Evolutionary conservation across 2,113 vertebrate genomes (phyloP), one percentile per base, ranked within the genome.

Genomic region (Bagarius yarrelli): DNA sequence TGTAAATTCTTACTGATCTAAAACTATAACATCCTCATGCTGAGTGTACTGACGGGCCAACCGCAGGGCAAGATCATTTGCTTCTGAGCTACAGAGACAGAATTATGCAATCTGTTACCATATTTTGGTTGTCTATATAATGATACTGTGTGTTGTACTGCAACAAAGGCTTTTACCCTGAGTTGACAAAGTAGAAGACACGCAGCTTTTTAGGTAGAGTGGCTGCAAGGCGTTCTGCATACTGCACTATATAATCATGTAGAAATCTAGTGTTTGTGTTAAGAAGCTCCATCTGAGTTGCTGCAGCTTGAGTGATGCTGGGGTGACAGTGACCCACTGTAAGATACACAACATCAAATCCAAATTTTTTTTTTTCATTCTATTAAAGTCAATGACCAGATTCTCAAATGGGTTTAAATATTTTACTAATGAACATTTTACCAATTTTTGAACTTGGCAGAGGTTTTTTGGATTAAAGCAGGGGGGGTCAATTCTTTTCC

Each of bases 241-340:
- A 99, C 78, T 93, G 82, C 2, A 96, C 91, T 30, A 98, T 87
- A 85, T 95, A 95, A 91, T 99, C 97, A 0, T 99, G 96, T 55
- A 99, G 95, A 81, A 95, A 99, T 19, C 96, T 91, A 66, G 94
- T 81, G 85, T 98, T 99, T 81, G 95, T 93, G 88, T 97, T 99
- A 74, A 98, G 89, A 72, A 94, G 27, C 0, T 93, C 93, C 92
- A 96, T 98, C 85, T 99, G 97, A 71, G 92, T 88, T 0, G 94
- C 86, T n/a, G 96, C 95, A 55, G 95, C 96, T 83, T 91, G 91
- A 75, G 96, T 94, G 69, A 98, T n/a, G 0, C 89, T 89, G 19
- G 97, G 95, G 64, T 99, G 96, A 88, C 96, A 96, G 15, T 98
- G 97, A 53, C 97, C 97, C 67, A 99, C 97, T 99, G 86, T 70